Conservation (phyloP, 2,113 vertebrate species). For the Heterotis niloticus region DNA sequence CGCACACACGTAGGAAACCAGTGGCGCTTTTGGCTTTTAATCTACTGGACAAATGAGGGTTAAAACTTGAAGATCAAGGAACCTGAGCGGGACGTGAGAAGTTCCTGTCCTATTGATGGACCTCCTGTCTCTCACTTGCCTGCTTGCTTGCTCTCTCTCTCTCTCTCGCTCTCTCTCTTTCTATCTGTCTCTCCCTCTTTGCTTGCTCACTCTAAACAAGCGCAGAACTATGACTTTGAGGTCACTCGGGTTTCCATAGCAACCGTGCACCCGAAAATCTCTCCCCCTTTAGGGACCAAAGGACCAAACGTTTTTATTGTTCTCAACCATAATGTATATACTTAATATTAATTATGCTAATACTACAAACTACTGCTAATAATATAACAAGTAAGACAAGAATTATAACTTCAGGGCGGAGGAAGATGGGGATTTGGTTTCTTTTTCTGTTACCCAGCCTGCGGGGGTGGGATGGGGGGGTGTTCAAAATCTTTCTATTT, state of each 20-base stretch:
- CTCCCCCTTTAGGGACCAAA: conserved; percentile 29
- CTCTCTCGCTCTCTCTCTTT: background rate
- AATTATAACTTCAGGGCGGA: conserved; percentile 19
- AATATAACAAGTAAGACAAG: conserved; percentile 5
- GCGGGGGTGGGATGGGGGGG: too few species aligned
- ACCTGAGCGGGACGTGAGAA: background rate
- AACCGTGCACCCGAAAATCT: conserved; percentile 16
- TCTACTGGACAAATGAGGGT: conserved; percentile 31
- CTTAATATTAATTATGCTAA: conserved; percentile 24
- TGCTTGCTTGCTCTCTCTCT: background rate
- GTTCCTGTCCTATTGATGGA: conserved; percentile 7
- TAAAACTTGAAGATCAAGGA: conserved; percentile 28
- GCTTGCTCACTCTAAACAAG: background rate
- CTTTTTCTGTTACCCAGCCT: conserved; percentile 21
- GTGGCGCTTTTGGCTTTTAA: conserved; percentile 25
- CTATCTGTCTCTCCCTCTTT: background rate
- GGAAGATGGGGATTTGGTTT: conserved; percentile 4
- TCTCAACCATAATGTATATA: conserved; percentile 30
- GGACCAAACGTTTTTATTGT: conserved; percentile 37
- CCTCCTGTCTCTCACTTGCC: background rate
- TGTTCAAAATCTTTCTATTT: conserved; percentile 7
- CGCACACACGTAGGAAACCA: conserved; percentile 1
- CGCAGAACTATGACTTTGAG: conserved; percentile 21
- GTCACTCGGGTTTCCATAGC: conserved; percentile 24
- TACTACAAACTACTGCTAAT: conserved; percentile 24